Evolutionary conservation across 2,888 invertebrate species (phyloP), one percentile per base, ranked within the genome.

Genomic region (Selenia dentaria): DNA sequence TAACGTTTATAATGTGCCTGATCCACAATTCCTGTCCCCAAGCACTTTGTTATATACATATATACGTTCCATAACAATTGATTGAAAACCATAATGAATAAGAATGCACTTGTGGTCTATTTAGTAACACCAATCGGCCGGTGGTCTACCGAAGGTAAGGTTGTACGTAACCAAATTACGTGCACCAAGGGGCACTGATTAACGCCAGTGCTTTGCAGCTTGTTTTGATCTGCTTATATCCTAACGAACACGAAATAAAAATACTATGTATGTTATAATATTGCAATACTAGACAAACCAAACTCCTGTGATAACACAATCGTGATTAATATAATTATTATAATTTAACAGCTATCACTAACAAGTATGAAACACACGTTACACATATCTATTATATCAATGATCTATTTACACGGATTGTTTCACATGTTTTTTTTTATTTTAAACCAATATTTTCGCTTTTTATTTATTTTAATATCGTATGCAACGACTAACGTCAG

Each of bases 401-500:
- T n/a, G 22, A 6, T 5, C 3, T 22, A n/a, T 16, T 26, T 28
- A 13, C 12, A n/a, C 18, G 6, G 13, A 0, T 28, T 8, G 1
- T 28, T 20, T 16, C 4, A 2, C 4, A 8, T 8, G 22, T 6
- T 22, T 6, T 8, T 2, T 33, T 10, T 33, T 38, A 22, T 29
- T 42, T 29, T 11, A 10, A 32, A 34, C 29, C 36, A 14, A 12
- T 9, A 53, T 62, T 62, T 67, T 51, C 57, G 70, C 74, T 74
- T 79, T 44, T 72, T 74, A 60, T 63, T 58, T 64, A 55, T 67
- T 69, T 68, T 39, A 25, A 9, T 49, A 59, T 50, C 8, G 8
- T 22, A 52, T 65, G 55, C 47, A 54, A 69, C 54, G 50, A 65
- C 62, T 72, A 69, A 72, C 57, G 50, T 41, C 55, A 65, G 57